These are phyloP conservation scores for Aplodontia rufa DNA, from an alignment of 2,113 vertebrate genomes.

Conservation along the genomic window DNA sequence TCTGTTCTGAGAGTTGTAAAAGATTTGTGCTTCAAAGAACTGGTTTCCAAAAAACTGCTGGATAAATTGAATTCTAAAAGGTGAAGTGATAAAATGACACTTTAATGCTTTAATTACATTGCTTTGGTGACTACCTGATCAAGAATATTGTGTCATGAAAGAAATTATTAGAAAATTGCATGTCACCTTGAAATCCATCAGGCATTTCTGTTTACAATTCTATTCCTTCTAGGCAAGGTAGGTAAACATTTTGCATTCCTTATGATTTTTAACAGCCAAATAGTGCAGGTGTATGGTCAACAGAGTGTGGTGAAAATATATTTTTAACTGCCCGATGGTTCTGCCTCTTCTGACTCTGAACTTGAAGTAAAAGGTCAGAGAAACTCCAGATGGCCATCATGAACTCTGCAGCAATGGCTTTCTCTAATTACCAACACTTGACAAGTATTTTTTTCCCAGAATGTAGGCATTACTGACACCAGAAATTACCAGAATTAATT, in stretches of 20 bases:
- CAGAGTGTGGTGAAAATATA: slow-evolving; percentile 51
- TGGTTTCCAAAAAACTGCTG: slow-evolving; percentile 66
- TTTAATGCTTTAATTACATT: slow-evolving; percentile 55
- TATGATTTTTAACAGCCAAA: slow-evolving; percentile 39
- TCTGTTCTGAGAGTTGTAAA: slow-evolving; percentile 81
- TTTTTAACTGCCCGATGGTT: slow-evolving; percentile 31
- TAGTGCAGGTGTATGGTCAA: slow-evolving; percentile 47
- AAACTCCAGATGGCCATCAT: slow-evolving; percentile 36
- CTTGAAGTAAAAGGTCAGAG: slow-evolving; percentile 61
- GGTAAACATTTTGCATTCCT: slow-evolving; percentile 25
- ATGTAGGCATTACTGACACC: neutral
- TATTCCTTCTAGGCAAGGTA: slow-evolving; percentile 20
- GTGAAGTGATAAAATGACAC: slow-evolving; percentile 72
- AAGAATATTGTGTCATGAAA: neutral
- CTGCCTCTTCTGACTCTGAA: slow-evolving; percentile 18
- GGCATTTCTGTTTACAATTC: slow-evolving; percentile 58
- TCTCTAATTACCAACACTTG: slow-evolving; percentile 64
- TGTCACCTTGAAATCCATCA: slow-evolving; percentile 68
- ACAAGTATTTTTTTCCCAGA: neutral
- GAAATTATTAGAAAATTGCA: slow-evolving; percentile 59
- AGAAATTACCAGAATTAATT: slow-evolving; percentile 57
- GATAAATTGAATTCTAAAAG: slow-evolving; percentile 71
- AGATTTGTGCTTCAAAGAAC: slow-evolving; percentile 65
- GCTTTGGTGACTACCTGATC: slow-evolving; percentile 39
- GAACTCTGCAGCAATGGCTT: slow-evolving; percentile 26